Evolutionary conservation across 2,113 vertebrate genomes (phyloP).

Genomic region (Irena cyanogastra): DNA sequence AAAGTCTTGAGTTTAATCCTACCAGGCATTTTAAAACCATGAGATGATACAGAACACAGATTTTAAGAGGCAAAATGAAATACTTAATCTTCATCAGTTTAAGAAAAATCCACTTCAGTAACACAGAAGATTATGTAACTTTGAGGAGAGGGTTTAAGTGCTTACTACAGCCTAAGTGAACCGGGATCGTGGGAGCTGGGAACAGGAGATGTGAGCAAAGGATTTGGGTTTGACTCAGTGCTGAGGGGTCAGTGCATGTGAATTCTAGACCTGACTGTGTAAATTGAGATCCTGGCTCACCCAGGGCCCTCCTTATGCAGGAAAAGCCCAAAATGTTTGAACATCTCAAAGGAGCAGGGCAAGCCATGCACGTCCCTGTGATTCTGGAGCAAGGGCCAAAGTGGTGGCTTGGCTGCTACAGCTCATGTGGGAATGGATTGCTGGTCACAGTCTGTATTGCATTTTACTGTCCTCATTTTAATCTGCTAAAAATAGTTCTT

Average conservation of each 20-base stretch:
- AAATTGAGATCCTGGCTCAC: neutral
- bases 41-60: neutral
- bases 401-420: accelerated
- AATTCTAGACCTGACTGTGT: neutral
- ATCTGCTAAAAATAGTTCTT: neutral
- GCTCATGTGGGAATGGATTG: accelerated
- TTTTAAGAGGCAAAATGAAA: constrained; percentile 26
- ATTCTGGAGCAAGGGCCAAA: neutral
- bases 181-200: accelerated
- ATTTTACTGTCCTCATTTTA: neutral
- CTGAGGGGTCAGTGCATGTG: accelerated
- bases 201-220: accelerated
- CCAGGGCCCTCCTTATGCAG: accelerated
- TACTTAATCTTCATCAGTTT: constrained; percentile 17
- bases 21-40: neutral
- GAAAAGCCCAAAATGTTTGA: neutral
- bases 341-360: accelerated
- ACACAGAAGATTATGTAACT: neutral
- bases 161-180: neutral
- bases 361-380: accelerated
- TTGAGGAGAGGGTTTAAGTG: neutral
- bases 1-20: constrained; percentile 31
- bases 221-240: neutral
- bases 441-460: neutral
- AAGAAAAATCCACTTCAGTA: neutral